Percentiles rank a stretch among this genome's conserved stretches.
Conservation (phyloP, 2,797 vertebrate species). For the Squalus acanthias region DNA sequence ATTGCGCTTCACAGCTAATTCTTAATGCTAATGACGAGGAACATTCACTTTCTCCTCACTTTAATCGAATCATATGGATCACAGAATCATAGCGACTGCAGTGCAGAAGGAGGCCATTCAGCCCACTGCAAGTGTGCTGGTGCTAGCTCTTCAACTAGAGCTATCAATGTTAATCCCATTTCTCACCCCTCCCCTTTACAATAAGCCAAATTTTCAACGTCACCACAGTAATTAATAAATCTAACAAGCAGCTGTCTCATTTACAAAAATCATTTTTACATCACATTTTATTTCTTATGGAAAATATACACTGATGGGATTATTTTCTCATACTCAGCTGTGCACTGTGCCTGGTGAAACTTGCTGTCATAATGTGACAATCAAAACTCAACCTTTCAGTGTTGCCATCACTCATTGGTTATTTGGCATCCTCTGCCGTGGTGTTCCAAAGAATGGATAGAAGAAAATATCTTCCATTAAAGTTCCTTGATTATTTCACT, state of each 20-base stretch:
- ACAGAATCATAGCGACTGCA: background rate
- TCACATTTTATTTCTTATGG: constrained; percentile 5
- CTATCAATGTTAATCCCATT: background rate
- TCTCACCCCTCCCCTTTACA: background rate
- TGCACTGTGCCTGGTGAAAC: background rate
- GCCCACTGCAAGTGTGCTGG: background rate
- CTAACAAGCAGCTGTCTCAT: background rate
- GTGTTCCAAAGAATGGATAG: background rate
- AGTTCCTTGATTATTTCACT: background rate
- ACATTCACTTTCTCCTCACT: background rate
- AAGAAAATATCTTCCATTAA: background rate
- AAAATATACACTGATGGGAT: background rate
- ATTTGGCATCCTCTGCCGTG: background rate
- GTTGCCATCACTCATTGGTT: background rate
- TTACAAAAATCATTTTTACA: background rate
- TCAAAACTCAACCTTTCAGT: background rate
- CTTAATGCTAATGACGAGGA: background rate
- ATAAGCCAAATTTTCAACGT: background rate
- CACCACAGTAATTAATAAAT: background rate
- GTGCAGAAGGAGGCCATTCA: background rate
- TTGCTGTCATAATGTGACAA: background rate
- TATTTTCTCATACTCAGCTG: background rate
- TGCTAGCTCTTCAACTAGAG: background rate
- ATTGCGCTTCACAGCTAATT: background rate
- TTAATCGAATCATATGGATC: too few species aligned